Evolutionary conservation across 2,888 invertebrate species (phyloP), one percentile per base, ranked within the genome.

Genomic region (Lamellibrachia columna): DNA sequence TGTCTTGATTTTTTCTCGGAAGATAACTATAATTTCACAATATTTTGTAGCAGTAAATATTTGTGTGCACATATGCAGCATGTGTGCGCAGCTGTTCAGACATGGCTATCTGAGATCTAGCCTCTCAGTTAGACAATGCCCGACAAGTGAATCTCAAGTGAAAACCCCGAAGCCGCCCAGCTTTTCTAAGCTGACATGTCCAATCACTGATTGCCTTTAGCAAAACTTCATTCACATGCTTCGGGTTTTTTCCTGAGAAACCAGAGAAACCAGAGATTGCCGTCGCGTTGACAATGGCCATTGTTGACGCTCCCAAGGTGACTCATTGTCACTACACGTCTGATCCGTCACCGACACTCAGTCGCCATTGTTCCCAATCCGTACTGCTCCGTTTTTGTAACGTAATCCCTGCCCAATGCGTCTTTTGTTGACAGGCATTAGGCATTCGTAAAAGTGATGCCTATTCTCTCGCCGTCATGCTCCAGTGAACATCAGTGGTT

Each of bases 121-220:
- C 15, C 75, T n/a, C 75, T 22, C 75, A 6, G 22, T 75, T 22
- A 75, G 22, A 75, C 75, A 6, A 11, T n/a, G 4, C 22, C 60
- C 75, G 22, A 22, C 15, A 75, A 75, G 75, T 22, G 75, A 75
- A 75, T 75, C 75, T 75, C 75, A 75, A 75, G 22, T 75, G 75
- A 75, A 75, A 40, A 40, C 40, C 40, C 40, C 40, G 40, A 40
- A 75, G 75, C 75, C 75, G 75, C 22, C 22, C 75, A 22, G 75
- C 60, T 75, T 75, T 75, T 75, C 75, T 75, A 75, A 75, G 75
- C 75, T n/a, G 75, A 75, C 22, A 22, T 75, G 75, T 75, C 75
- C 75, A 22, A 75, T 75, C 75, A 3, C 75, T 15, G 75, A 75
- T 75, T 75, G 75, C 75, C 75, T 75, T 75, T 75, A 75, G 75